Percentiles rank a stretch among this genome's conserved stretches.
phyloP scores from a whole-genome alignment of 1,140 invertebrate species.

The Diorhabda sublineata region DNA sequence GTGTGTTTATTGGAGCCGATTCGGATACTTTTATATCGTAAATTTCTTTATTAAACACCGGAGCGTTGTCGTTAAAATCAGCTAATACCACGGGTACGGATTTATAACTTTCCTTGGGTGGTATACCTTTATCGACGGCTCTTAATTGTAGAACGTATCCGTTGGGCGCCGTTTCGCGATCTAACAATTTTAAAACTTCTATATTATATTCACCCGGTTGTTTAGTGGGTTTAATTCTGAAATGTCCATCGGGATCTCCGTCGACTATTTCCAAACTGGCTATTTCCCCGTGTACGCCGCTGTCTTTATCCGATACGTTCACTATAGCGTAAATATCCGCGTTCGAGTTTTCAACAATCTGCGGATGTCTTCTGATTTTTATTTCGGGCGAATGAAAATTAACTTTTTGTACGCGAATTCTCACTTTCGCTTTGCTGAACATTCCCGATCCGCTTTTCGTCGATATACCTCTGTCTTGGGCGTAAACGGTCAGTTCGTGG shows the following conservation, averaged over 20 bases:
- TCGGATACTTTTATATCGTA: slow-evolving; percentile 87
- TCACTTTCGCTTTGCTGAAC: slow-evolving; percentile 68
- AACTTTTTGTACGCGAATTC: slow-evolving; percentile 75
- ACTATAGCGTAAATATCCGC: slow-evolving; percentile 88
- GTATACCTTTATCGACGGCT: slow-evolving; percentile 79
- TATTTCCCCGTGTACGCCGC: slow-evolving; percentile 79
- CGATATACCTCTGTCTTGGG: slow-evolving; percentile 74
- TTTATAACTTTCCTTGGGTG: slow-evolving; percentile 69
- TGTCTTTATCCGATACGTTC: slow-evolving; percentile 75
- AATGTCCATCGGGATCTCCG: slow-evolving; percentile 83
- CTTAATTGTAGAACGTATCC: slow-evolving; percentile 84
- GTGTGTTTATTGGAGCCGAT: slow-evolving; percentile 82
- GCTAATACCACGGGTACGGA: slow-evolving; percentile 71
- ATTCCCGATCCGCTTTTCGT: slow-evolving; percentile 57
- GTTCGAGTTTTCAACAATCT: slow-evolving; percentile 79
- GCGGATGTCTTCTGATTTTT: slow-evolving; percentile 69
- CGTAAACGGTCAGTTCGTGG: slow-evolving; percentile 75
- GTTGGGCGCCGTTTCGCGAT: slow-evolving; percentile 68
- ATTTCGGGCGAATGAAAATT: slow-evolving; percentile 86
- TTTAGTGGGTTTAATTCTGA: slow-evolving; percentile 63
- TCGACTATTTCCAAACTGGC: slow-evolving; percentile 79
- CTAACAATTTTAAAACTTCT: slow-evolving; percentile 70
- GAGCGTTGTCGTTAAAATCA: slow-evolving; percentile 80
- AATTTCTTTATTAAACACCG: slow-evolving; percentile 82
- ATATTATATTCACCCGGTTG: slow-evolving; percentile 69